A percentile compares a stretch with the other conserved stretches of the same genome.
phyloP scores from a whole-genome alignment of 2,113 vertebrate genomes.

The Ciconia stormi region DNA sequence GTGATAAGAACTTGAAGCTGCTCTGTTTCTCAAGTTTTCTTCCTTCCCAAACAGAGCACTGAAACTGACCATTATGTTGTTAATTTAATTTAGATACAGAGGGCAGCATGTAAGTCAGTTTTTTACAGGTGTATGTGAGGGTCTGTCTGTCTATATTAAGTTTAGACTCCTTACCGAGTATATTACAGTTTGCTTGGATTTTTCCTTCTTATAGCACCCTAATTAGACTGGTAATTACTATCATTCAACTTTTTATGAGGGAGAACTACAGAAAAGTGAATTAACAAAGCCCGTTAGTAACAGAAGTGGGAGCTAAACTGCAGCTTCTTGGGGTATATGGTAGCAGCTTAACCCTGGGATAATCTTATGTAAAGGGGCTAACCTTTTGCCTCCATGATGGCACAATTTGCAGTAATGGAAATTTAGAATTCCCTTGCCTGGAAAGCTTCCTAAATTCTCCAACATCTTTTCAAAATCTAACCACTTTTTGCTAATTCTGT shows the following conservation, averaged over 20 bases:
- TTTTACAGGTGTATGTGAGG: not conserved
- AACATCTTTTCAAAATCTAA: not conserved
- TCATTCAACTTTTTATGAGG: not conserved
- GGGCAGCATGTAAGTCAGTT: not conserved
- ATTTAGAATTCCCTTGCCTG: not conserved
- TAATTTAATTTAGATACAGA: not conserved
- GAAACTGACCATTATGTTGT: not conserved
- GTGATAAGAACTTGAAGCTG: not conserved
- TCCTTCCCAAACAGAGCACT: not conserved
- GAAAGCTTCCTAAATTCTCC: not conserved
- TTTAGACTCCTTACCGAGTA: not conserved
- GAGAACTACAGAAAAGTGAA: not conserved
- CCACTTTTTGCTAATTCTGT: not conserved
- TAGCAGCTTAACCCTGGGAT: not conserved
- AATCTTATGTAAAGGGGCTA: not conserved
- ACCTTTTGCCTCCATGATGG: not conserved
- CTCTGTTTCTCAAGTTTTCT: not conserved
- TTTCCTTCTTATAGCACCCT: not conserved
- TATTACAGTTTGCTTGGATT: not conserved
- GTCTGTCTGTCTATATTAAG: not conserved
- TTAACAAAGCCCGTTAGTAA: not conserved
- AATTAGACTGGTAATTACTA: not conserved
- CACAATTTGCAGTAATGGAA: not conserved
- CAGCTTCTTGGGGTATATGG: rapidly evolving
- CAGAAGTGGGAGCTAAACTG: not conserved